phyloP scores from a whole-genome alignment of 2,797 vertebrate genomes.

The Poecile montanus region DNA sequence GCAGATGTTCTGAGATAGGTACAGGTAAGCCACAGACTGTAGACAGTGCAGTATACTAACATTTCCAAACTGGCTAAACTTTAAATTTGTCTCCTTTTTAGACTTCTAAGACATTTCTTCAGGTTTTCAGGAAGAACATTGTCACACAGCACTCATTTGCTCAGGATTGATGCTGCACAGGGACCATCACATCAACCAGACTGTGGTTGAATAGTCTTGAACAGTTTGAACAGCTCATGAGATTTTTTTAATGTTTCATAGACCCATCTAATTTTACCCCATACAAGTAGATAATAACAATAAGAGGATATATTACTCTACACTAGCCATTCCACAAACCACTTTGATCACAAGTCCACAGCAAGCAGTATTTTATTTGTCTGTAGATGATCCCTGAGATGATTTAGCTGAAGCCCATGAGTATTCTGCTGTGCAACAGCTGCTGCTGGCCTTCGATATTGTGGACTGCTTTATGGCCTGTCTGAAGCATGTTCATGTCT shows the following conservation, averaged over 20 bases:
- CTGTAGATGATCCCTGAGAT: background rate
- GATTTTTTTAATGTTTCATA: background rate
- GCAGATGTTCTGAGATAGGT: background rate
- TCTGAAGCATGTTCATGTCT: background rate
- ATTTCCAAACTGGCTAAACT: background rate
- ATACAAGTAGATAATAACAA: background rate
- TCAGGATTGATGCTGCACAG: accelerated
- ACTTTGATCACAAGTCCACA: background rate
- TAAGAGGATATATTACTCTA: background rate
- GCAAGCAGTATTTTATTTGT: background rate
- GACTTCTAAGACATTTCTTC: background rate
- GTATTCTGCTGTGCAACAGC: background rate
- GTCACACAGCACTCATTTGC: background rate
- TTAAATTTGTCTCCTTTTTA: background rate
- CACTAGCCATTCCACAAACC: background rate
- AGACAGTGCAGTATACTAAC: background rate
- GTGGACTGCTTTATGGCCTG: background rate
- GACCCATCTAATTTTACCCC: background rate
- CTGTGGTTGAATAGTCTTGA: background rate
- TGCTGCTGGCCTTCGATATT: background rate
- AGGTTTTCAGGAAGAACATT: background rate
- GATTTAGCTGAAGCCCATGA: background rate
- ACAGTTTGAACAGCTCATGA: background rate
- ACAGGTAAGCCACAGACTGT: background rate
- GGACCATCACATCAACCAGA: background rate